A percentile compares a stretch with the other conserved stretches of the same genome.
Evolutionary conservation across 2,888 invertebrate genomes (phyloP).

Genomic region (Coleophora flavipennella): DNA sequence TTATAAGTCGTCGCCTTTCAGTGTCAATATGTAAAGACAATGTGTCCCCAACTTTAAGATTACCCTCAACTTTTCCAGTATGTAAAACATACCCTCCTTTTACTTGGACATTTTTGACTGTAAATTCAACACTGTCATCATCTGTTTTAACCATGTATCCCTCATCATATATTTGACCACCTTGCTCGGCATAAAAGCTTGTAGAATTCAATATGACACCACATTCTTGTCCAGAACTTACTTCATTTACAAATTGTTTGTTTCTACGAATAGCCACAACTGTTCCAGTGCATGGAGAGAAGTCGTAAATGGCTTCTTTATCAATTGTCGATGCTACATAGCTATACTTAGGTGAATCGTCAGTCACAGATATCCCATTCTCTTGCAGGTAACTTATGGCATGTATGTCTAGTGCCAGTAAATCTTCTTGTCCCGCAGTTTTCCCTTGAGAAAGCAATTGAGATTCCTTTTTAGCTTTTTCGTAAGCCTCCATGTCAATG

Average conservation of each 20-base stretch:
- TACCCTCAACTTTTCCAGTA: constrained; percentile 90
- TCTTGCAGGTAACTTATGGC: constrained; percentile 92
- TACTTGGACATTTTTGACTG: constrained; percentile 93
- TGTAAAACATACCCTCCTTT: constrained; percentile 97
- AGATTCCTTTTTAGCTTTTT: constrained; percentile 91
- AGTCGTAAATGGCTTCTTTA: constrained; percentile 82
- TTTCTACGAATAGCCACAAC: constrained; percentile 86
- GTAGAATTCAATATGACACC: constrained; percentile 93
- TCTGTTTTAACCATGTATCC: constrained; percentile 88
- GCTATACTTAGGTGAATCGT: constrained; percentile 93
- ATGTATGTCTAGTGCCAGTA: constrained; percentile 94
- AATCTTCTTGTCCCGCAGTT: constrained; percentile 83
- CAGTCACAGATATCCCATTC: constrained; percentile 82
- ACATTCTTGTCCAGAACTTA: constrained; percentile 89
- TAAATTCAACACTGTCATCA: constrained; percentile 91
- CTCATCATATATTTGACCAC: constrained; percentile 98
- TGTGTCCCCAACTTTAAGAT: constrained; percentile 87
- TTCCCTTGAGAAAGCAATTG: constrained; percentile 92
- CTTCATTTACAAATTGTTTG: constrained; percentile 88
- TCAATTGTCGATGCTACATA: constrained; percentile 80
- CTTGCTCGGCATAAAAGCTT: constrained; percentile 98
- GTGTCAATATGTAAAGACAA: constrained; percentile 87
- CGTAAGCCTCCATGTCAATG: constrained; percentile 93
- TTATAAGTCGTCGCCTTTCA: constrained; percentile 88
- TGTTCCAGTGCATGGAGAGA: constrained; percentile 79